Conservation (phyloP, 2,797 vertebrate species). For the Trachops cirrhosus region DNA sequence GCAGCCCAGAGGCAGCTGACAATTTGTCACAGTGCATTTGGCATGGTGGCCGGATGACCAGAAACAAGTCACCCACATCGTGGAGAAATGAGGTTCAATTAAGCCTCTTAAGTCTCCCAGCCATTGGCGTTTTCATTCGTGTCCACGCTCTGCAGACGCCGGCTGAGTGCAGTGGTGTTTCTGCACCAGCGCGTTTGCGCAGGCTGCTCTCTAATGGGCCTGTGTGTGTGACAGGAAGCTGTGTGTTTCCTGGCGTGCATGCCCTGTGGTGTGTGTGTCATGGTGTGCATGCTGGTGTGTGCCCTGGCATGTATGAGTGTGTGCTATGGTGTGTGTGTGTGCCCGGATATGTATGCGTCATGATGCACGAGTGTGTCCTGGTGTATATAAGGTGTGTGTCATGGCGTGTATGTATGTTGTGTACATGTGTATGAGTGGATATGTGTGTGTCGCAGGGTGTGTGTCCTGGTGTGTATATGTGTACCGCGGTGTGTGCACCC, state of each 20-base stretch:
- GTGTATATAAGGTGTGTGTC: not conserved
- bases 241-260: not conserved
- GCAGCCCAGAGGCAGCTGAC: not conserved
- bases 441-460: not conserved
- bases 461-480: not conserved
- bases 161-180: not conserved
- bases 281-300: not conserved
- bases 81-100: constrained; percentile 54
- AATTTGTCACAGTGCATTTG: not conserved
- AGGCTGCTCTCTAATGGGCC: not conserved
- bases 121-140: not conserved
- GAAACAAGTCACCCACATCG: not conserved
- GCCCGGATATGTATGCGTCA: no score
- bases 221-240: not conserved
- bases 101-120: constrained; percentile 52
- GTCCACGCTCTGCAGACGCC: not conserved
- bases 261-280: not conserved
- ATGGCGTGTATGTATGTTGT: not conserved
- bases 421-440: not conserved
- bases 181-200: not conserved
- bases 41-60: not conserved
- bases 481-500: not conserved
- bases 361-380: no score
- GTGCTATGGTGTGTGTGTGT: not conserved
- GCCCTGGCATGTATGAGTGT: not conserved